Conservation (phyloP, 2,797 vertebrate species). For the Anguilla megastoma region DNA sequence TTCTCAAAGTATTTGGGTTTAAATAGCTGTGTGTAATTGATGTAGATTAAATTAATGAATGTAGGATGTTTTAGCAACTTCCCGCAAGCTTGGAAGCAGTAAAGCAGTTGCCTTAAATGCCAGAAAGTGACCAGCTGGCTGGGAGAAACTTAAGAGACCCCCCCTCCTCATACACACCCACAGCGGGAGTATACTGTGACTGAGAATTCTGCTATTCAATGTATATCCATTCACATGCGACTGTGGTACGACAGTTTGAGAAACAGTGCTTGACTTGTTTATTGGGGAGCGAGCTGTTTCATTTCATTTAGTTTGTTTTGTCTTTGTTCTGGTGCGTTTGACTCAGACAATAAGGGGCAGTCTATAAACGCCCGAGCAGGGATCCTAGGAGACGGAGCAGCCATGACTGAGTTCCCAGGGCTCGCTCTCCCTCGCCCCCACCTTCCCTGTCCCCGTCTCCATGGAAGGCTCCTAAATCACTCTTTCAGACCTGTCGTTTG, state of each 20-base stretch:
- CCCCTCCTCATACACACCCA: not conserved
- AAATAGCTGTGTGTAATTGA: slow-evolving; percentile 10
- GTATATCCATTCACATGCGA: not conserved
- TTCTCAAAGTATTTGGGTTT: not conserved
- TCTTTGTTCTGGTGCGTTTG: not conserved
- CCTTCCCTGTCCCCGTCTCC: not conserved
- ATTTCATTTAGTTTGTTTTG: slow-evolving; percentile 1
- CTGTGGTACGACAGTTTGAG: not conserved
- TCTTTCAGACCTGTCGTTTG: slow-evolving; percentile 25
- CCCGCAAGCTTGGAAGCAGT: not conserved
- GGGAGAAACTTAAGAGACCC: not conserved
- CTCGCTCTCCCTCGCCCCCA: not conserved
- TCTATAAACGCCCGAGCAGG: not conserved
- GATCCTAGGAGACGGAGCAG: slow-evolving; percentile 16
- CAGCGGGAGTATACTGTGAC: not conserved
- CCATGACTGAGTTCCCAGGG: not conserved
- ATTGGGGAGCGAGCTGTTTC: not conserved
- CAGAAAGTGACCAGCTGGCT: slow-evolving; percentile 3
- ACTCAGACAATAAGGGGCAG: not conserved
- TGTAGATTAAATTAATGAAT: not conserved
- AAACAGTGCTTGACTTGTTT: slow-evolving; percentile 1
- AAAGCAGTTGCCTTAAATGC: not conserved
- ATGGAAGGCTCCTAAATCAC: slow-evolving; percentile 20
- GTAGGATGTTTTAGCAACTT: not conserved
- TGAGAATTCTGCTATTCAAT: not conserved